Evolutionary conservation across 2,888 invertebrate genomes (phyloP), one percentile per base, ranked within the genome.

Genomic region (Mesorhabditis spiculigera): DNA sequence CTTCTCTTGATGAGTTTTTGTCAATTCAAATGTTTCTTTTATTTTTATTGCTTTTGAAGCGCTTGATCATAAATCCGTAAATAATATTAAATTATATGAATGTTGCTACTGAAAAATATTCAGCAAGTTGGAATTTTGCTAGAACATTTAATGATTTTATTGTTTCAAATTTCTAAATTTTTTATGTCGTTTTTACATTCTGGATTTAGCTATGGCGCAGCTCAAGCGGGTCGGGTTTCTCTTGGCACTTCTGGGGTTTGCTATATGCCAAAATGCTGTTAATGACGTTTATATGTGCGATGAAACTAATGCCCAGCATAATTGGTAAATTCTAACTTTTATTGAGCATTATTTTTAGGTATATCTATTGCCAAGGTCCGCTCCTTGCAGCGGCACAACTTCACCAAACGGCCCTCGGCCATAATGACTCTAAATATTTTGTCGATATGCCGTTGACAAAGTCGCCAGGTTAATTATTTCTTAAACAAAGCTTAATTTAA

Each of bases 391-490:
- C 83, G 6, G 82, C 82, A 65, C 83, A 83, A 66, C 71, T 75
- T 64, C 76, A 75, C 58, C 43, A 69, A 16, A 66, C 58, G 8
- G 58, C 58, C n/a, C n/a, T 50, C 8, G 58, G 84, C 4, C 82
- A 77, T 76, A 79, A 82, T 68, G 84, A 85, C 69, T 85, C 82
- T 16, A 85, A 85, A 66, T 76, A 79, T 10, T 85, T 80, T 72
- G 85, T 85, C 50, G 85, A 85, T 67, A 82, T 81, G 79, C 83
- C 84, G 5, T 71, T 84, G 71, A 73, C 73, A 66, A 63, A 76
- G 6, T 72, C 75, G 65, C 80, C 80, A 42, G 71, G 82, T 80
- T 58, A 45, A 73, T 65, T 66, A 44, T 43, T 72, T 44, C 13
- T 42, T 68, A 28, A 44, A 43, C 45, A 65, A 28, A 28, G 43